Evolutionary conservation across 2,797 vertebrate species (phyloP).

Genomic region (Halcyon chelicuti): DNA sequence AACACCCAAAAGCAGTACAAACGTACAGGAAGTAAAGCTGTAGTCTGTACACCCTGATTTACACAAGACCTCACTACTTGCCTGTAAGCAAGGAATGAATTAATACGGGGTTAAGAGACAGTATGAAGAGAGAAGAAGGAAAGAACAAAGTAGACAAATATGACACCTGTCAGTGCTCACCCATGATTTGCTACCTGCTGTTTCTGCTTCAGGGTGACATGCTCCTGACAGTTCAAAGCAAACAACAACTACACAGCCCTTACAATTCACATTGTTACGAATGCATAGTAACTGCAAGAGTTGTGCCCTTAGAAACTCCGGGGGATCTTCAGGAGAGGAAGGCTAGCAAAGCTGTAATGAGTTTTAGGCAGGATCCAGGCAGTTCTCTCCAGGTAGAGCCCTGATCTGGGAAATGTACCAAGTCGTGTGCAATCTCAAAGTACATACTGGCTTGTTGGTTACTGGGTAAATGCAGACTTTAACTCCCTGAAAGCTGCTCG

Average conservation of each 20-base stretch:
- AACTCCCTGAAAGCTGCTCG: constrained; percentile 93
- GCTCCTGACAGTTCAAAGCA: background rate
- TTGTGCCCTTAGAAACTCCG: background rate
- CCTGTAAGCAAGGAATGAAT: constrained; percentile 47
- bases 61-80: constrained; percentile 26
- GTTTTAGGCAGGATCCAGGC: constrained; percentile 47
- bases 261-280: background rate
- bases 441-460: background rate
- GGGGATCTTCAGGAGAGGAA: constrained; percentile 16
- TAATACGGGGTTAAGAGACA: background rate
- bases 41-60: constrained; percentile 36
- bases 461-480: constrained; percentile 89
- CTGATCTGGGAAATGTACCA: constrained; percentile 48
- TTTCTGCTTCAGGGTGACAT: constrained; percentile 9
- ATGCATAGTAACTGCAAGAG: constrained; percentile 5
- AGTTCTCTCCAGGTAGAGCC: constrained; percentile 23
- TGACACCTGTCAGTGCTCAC: background rate
- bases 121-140: background rate
- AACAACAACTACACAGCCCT: background rate
- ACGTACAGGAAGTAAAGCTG: background rate
- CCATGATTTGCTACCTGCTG: constrained; percentile 8
- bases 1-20: constrained; percentile 26
- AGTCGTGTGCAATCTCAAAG: constrained; percentile 35
- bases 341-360: background rate
- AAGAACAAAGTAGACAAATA: background rate